Evolutionary conservation across 2,888 invertebrate genomes (phyloP), one percentile per base, ranked within the genome.

Genomic region (Microlaimidae sp.): DNA sequence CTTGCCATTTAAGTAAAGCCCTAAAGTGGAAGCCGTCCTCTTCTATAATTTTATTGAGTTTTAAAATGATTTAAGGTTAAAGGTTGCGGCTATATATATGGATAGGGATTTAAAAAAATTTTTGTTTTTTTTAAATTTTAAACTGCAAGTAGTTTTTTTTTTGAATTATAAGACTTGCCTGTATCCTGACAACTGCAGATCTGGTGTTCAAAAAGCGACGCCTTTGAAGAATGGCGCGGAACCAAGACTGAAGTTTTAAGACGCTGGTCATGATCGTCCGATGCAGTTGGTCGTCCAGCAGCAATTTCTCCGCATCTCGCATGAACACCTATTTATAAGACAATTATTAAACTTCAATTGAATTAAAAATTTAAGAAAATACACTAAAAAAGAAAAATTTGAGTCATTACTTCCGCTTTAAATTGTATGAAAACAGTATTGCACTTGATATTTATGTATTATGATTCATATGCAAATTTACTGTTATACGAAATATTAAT

Each of bases 221-320:
- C 56, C 87, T 74, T 66, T 84, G 84, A 43, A 86, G 74, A 63
- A 82, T 80, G 1, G 84, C 81, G 40, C 87, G 78, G 73, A 85
- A 85, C 88, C 88, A 89, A 58, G 86, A 76, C 74, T 93, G 92
- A 64, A 93, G 83, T 19, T 82, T 81, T 59, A 87, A 82, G 65
- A 92, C 90, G 64, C 86, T 83, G 52, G 84, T 82, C 80, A 92
- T 85, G 61, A 92, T 89, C 71, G 87, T 86, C 69, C 87, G 84
- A 71, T 93, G 92, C 52, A 93, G 76, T 62, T 84, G 81, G 67
- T 85, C 85, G 70, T 93, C 92, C 59, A 92, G 74, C 69, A 86
- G 83, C 63, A 86, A 80, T 73, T 92, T 90, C 71, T 92, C 89
- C 27, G 85, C 84, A 70, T 92, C 92, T 41, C 92, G 78, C 76